phyloP scores from a whole-genome alignment of 2,888 invertebrate species.

The Agonum fuliginosum region DNA sequence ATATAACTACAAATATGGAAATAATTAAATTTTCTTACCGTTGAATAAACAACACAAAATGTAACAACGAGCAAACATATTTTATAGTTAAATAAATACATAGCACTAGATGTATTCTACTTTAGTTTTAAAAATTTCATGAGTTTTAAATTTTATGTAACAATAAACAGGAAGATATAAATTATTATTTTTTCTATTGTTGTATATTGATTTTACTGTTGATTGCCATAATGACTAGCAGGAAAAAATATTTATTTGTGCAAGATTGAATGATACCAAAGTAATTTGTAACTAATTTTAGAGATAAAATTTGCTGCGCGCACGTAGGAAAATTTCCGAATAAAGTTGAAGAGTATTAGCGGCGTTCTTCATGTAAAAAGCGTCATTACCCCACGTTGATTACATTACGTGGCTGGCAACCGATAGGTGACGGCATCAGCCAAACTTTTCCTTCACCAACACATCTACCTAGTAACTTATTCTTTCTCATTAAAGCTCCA shows the following conservation, averaged over 20 bases:
- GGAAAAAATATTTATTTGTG: not conserved
- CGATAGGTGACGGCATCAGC: conserved; percentile 21
- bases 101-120: no score
- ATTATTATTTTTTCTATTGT: not conserved
- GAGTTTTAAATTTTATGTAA: not conserved
- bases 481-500: conserved; percentile 69
- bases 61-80: not conserved
- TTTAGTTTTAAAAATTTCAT: no score
- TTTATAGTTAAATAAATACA: no score
- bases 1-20: not conserved
- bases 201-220: no score
- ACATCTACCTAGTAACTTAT: conserved; percentile 66
- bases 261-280: not conserved
- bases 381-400: conserved; percentile 31
- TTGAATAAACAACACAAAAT: not conserved
- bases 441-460: conserved; percentile 28
- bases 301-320: not conserved
- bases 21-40: not conserved
- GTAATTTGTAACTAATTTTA: not conserved
- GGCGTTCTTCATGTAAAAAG: conserved; percentile 19
- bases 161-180: conserved; percentile 6
- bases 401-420: conserved; percentile 44
- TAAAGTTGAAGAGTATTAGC: conserved; percentile 13
- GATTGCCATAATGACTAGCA: no score
- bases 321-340: not conserved